Base-by-base conservation (phyloP, 2,113 vertebrate species). In the Caloenas nicobarica region DNA sequence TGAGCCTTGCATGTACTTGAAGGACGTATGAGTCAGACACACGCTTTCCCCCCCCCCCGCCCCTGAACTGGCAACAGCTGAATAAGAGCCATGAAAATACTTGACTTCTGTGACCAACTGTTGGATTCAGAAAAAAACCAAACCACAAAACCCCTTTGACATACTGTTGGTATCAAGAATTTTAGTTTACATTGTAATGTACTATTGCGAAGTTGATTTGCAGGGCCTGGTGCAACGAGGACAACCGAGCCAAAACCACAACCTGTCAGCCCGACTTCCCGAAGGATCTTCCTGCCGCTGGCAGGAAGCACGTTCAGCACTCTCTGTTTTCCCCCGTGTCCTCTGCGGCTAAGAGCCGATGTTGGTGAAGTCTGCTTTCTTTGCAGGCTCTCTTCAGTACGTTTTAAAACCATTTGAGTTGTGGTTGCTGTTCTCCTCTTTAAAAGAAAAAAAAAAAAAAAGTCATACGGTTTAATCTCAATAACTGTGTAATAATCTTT, bases 71-170 rank as follows among this genome's bases (percentile, higher is more conserved):
- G 98, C 96, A 98, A 96, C 97, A 97, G 97, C 96, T 94, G 97
- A 97, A 96, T 96, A 97, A 98, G 98, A 98, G 98, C 98, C 98
- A 98, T 98, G 98, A 97, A 98, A 98, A 99, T 98, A 98, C 99
- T 99, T 99, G 99, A 99, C 98, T 98, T 98, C 98, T 98, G 98
- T 98, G 99, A 99, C 99, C 99, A 99, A 99, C 98, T 98, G 97
- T 98, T 98, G 98, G 98, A 98, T 98, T 98, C 95, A 97, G 97
- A 97, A 96, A 97, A 97, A 97, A 96, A 64, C 44, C 38, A 69
- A 56, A n/a, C 24, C 24, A 7, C 18, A 38, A 96, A 81, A 74
- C 21, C 68, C 73, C 74, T 89, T 73, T 97, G 94, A 96, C 78
- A 77, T 90, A 95, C 98, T 98, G 89, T 95, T 87, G 91, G 91